phyloP scores from a whole-genome alignment of 1,140 invertebrate species.

The Drosophila novamexicana region DNA sequence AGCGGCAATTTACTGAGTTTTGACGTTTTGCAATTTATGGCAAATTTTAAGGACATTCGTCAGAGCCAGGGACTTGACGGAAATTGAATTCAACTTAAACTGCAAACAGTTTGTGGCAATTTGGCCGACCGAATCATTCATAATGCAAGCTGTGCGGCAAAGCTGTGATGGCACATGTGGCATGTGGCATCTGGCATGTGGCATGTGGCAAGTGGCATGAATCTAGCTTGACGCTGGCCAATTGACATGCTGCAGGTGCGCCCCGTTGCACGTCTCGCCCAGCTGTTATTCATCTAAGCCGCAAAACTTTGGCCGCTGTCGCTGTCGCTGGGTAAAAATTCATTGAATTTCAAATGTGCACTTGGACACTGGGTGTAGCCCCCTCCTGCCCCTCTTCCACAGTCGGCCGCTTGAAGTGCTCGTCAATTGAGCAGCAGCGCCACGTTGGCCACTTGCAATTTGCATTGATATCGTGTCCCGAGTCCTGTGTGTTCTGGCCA shows the following conservation, averaged over 20 bases:
- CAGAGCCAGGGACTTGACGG: constrained; percentile 25
- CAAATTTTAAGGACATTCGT: constrained; percentile 60
- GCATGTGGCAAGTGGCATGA: constrained; percentile 48
- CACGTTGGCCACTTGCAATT: constrained; percentile 76
- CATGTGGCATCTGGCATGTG: neutral
- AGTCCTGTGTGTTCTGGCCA: neutral
- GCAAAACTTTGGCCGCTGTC: constrained; percentile 40
- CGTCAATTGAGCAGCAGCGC: constrained; percentile 65
- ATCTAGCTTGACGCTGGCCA: constrained; percentile 51
- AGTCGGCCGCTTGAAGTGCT: neutral
- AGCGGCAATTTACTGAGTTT: constrained; percentile 48
- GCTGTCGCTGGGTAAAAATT: constrained; percentile 71
- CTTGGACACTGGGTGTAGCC: neutral
- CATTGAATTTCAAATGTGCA: constrained; percentile 78
- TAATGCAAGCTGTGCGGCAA: constrained; percentile 61
- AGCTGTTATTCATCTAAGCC: constrained; percentile 66
- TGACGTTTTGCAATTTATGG: constrained; percentile 62
- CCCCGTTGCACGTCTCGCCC: neutral
- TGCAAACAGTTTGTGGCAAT: constrained; percentile 64
- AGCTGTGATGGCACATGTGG: constrained; percentile 4
- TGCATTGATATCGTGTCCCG: constrained; percentile 64
- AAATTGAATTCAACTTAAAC: constrained; percentile 77
- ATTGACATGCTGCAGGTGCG: constrained; percentile 64
- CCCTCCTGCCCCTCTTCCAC: neutral
- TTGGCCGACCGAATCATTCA: constrained; percentile 70